Evolutionary conservation across 1,140 invertebrate species (phyloP).

Genomic region (Lepidotrigona ventralis): DNA sequence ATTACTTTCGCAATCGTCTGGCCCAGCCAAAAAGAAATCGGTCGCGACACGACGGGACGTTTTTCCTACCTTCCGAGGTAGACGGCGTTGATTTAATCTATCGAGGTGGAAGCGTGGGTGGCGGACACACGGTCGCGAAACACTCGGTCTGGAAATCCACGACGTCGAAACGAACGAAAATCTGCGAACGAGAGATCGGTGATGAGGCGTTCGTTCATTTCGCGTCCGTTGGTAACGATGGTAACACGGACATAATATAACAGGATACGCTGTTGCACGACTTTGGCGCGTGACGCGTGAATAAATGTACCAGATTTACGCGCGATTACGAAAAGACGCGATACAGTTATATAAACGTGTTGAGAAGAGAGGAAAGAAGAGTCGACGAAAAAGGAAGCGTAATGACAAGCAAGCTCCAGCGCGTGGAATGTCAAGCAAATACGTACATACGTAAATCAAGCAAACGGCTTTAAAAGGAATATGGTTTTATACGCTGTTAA

Average conservation of each 20-base stretch:
- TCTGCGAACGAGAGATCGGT: background rate
- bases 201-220: background rate
- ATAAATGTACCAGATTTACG: background rate
- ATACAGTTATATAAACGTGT: constrained; percentile 23
- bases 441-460: background rate
- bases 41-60: background rate
- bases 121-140: too few relatives aligned
- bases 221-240: background rate
- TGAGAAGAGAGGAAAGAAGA: background rate
- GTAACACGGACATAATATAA: background rate
- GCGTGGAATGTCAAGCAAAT: background rate
- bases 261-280: background rate
- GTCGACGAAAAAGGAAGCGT: too few relatives aligned
- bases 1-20: constrained; percentile 50
- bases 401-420: background rate
- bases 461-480: background rate
- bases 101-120: background rate
- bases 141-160: background rate
- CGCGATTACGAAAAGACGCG: background rate
- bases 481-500: too few relatives aligned
- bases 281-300: background rate
- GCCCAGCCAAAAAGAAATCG: constrained; percentile 1
- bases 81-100: constrained; percentile 17
- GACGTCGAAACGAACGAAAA: background rate
- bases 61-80: background rate